Percentiles rank a stretch among this genome's conserved stretches.
Evolutionary conservation across 2,113 vertebrate species (phyloP).

Genomic region (Drymodes brunneopygia): DNA sequence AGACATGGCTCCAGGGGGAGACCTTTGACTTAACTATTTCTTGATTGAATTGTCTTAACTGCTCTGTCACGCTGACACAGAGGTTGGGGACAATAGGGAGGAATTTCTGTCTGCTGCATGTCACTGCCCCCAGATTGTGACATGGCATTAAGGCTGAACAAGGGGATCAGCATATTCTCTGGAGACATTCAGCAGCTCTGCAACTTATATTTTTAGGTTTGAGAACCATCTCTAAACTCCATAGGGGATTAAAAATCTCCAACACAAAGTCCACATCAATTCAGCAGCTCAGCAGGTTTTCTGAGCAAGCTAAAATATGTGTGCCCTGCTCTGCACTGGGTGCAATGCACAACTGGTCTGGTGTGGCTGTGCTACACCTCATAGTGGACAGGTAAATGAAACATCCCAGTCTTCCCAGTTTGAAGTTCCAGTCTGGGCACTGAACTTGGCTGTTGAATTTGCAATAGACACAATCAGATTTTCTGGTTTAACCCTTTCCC

Average conservation of each 20-base stretch:
- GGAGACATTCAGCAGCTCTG: background rate
- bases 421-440: background rate
- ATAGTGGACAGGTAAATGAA: background rate
- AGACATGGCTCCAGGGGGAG: background rate
- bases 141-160: background rate
- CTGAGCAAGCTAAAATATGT: too few species aligned
- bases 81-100: background rate
- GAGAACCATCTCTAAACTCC: background rate
- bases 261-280: background rate
- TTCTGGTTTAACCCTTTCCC: background rate
- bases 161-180: background rate
- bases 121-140: background rate
- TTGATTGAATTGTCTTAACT: conserved; percentile 15
- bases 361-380: background rate
- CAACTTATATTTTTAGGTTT: background rate
- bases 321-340: background rate
- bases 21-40: conserved; percentile 46
- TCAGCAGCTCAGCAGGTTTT: background rate
- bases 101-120: conserved; percentile 13
- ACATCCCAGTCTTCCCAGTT: background rate
- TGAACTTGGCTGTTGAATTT: background rate
- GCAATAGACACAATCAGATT: background rate
- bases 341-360: accelerated
- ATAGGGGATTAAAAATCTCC: background rate
- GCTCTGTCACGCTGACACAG: background rate